Evolutionary conservation across 2,888 invertebrate species (phyloP), one percentile per base, ranked within the genome.

Genomic region (Chymomyza caudatula): DNA sequence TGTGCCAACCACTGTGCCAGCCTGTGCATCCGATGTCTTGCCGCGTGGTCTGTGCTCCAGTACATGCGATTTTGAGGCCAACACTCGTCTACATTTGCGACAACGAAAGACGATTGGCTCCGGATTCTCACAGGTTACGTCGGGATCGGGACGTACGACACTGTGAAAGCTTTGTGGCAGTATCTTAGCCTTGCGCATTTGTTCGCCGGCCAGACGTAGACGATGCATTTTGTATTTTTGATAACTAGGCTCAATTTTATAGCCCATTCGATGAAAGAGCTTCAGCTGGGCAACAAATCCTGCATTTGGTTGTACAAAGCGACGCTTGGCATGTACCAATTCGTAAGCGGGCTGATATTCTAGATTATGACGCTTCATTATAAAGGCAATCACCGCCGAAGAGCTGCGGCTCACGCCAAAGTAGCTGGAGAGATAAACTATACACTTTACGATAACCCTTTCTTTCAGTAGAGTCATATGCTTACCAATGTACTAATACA

Each of bases 331-430:
- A 88, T 94, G 94, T 0, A 96, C 95, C 71, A 90, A 78, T 51
- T 93, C 92, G 68, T 94, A 94, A 0, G 97, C 96, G 56, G 95
- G 94, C 42, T 93, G 92, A 77, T 94, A 95, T 64, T 93, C 92
- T 51, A 96, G 89, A n/a, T 93, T 90, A 87, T 96, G 93, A 77
- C 95, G 96, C 86, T 95, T 94, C 98, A 98, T 98, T 11, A 97
- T 90, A 88, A 94, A 97, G 0, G 96, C 97, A 63, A 97, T 94
- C 0, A 97, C 95, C 2, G 97, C 92, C 0, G 97, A 94, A 0
- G 97, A 96, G 88, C 97, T 97, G 60, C 98, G 93, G 0, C 97
- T 98, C 2, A 97, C 95, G 13, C 98, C 98, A 83, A 95, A 97
- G 88, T 96, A 96, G 90, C 95, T 96, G 89, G 47, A 70, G 19